Percentiles rank a stretch among this genome's conserved stretches.
Evolutionary conservation across 2,888 invertebrate genomes (phyloP).

Genomic region (Steinernema hermaphroditum): DNA sequence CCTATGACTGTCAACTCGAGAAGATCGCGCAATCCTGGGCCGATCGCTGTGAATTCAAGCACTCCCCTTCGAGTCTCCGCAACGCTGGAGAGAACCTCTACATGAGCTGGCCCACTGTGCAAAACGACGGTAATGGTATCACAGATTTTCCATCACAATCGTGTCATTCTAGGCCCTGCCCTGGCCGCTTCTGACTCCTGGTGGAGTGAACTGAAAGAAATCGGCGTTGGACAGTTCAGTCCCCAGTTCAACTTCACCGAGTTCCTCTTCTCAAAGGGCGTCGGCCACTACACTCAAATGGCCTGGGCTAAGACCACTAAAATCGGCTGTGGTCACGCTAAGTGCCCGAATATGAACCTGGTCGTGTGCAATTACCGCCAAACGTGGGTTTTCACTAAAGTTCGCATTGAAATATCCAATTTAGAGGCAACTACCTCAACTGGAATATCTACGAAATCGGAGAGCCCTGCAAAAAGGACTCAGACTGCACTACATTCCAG

Average conservation of each 20-base stretch:
- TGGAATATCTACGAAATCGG: conserved; percentile 43
- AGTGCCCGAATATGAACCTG: conserved; percentile 41
- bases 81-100: conserved; percentile 39
- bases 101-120: too few relatives aligned
- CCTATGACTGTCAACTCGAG: conserved; percentile 43
- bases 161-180: neutral
- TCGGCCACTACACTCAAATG: conserved; percentile 51
- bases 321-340: conserved; percentile 42
- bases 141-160: neutral
- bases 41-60: conserved; percentile 38
- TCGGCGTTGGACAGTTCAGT: conserved; percentile 39
- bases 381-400: conserved; percentile 33
- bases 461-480: conserved; percentile 37
- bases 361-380: conserved; percentile 44
- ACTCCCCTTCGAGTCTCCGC: conserved; percentile 33
- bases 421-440: conserved; percentile 43
- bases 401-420: conserved; percentile 2
- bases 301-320: conserved; percentile 45
- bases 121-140: neutral
- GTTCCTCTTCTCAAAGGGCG: conserved; percentile 35
- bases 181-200: conserved; percentile 41
- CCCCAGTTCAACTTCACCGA: conserved; percentile 28
- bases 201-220: conserved; percentile 49
- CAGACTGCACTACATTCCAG: conserved; percentile 37
- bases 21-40: conserved; percentile 43